A percentile compares a stretch with the other conserved stretches of the same genome.
Conservation (phyloP, 2,888 invertebrate genomes). For the Diplolepis rosae region DNA sequence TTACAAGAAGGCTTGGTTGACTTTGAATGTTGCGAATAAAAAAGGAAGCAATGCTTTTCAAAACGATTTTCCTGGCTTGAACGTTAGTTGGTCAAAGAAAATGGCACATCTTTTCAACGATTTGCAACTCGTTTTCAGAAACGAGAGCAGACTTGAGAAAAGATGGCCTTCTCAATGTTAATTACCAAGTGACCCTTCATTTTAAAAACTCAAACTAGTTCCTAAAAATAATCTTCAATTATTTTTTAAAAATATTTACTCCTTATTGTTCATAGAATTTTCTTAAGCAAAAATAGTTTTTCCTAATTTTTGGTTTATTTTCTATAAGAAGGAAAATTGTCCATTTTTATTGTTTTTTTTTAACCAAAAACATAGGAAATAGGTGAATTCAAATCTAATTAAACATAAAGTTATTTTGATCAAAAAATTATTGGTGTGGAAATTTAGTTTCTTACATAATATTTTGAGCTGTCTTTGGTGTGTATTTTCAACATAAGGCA, state of each 20-base stretch:
- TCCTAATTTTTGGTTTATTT: background rate
- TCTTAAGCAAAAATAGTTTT: background rate
- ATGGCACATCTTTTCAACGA: constrained; percentile 23
- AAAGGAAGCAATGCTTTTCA: constrained; percentile 12
- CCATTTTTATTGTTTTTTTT: no score
- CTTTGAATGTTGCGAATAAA: background rate
- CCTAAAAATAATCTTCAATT: background rate
- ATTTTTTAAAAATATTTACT: background rate
- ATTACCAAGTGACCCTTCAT: constrained; percentile 6
- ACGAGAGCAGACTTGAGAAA: background rate
- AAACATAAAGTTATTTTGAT: no score
- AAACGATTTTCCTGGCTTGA: background rate
- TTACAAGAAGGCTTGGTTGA: background rate
- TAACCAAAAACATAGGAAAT: no score
- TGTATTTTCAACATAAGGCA: no score
- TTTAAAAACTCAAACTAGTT: background rate
- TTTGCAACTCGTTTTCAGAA: constrained; percentile 10
- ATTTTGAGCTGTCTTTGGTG: no score
- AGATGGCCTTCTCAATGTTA: background rate
- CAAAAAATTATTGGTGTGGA: no score
- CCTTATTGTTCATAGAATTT: background rate
- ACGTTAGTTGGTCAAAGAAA: background rate
- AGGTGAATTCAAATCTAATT: no score
- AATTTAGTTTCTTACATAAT: no score
- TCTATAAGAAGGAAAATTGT: no score